These are phyloP conservation scores for Tragelaphus eurycerus DNA, from an alignment of 2,797 vertebrate species.

Conservation along the genomic window DNA sequence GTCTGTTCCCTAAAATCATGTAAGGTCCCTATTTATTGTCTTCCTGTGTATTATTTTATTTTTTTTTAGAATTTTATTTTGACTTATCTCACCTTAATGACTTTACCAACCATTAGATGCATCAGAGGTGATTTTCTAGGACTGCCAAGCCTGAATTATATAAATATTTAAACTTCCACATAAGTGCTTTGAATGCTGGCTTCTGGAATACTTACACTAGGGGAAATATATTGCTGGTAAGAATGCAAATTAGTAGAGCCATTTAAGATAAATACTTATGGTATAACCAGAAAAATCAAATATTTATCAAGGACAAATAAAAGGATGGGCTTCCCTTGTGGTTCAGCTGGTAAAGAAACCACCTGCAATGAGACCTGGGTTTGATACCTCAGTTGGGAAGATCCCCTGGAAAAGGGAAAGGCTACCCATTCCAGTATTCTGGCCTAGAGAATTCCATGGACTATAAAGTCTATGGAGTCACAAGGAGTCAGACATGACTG, in stretches of 20 bases:
- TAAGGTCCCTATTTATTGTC: neutral
- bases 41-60: neutral
- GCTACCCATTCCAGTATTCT: neutral
- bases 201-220: neutral
- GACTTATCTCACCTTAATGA: neutral
- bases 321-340: neutral
- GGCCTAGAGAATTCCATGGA: neutral
- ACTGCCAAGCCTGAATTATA: neutral
- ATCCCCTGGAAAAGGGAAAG: neutral
- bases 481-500: neutral
- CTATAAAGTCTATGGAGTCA: rapidly evolving
- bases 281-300: neutral
- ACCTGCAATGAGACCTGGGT: neutral
- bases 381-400: rapidly evolving
- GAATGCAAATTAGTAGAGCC: neutral
- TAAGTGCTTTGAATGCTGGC: neutral
- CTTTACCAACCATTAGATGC: neutral
- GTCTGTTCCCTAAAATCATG: neutral
- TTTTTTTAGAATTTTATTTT: neutral
- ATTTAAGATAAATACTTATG: neutral
- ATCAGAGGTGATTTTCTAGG: neutral
- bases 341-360: neutral
- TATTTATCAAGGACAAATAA: neutral
- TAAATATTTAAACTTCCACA: neutral
- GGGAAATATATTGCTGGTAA: neutral